Percentiles rank a stretch among this genome's conserved stretches.
phyloP scores from a whole-genome alignment of 2,888 invertebrate genomes.

The Aelia acuminata region DNA sequence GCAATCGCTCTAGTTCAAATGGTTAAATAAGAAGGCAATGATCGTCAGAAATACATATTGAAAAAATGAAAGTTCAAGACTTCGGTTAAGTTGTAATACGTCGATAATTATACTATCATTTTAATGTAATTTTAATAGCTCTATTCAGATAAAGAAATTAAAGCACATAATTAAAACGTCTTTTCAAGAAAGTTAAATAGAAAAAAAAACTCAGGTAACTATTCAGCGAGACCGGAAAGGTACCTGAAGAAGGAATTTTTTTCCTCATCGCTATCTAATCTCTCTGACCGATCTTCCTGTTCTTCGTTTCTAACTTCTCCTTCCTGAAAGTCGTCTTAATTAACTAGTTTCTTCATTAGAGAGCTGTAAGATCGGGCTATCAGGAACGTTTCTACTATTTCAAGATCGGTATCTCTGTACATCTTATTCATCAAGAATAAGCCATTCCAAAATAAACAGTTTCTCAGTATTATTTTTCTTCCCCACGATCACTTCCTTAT shows the following conservation, averaged over 20 bases:
- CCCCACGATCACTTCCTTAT: too few relatives aligned
- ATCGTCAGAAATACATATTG: too few relatives aligned
- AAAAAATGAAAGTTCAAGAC: too few relatives aligned
- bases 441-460: not conserved
- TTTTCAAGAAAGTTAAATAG: not conserved
- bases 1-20: too few relatives aligned
- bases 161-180: not conserved
- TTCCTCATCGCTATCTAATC: not conserved
- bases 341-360: slow-evolving; percentile 17
- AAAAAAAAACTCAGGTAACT: slow-evolving; percentile 3
- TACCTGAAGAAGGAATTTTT: not conserved
- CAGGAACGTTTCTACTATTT: not conserved
- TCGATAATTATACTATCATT: too few relatives aligned
- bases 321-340: not conserved
- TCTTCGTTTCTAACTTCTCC: not conserved
- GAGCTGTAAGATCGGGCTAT: not conserved
- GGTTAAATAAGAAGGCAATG: too few relatives aligned
- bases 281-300: not conserved
- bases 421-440: not conserved
- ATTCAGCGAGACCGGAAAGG: not conserved
- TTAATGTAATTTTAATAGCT: too few relatives aligned
- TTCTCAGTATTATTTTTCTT: too few relatives aligned
- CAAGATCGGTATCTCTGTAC: not conserved
- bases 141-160: too few relatives aligned
- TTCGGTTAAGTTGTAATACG: too few relatives aligned